Evolutionary conservation across 2,888 invertebrate species (phyloP).

Genomic region (Xanthia togata): DNA sequence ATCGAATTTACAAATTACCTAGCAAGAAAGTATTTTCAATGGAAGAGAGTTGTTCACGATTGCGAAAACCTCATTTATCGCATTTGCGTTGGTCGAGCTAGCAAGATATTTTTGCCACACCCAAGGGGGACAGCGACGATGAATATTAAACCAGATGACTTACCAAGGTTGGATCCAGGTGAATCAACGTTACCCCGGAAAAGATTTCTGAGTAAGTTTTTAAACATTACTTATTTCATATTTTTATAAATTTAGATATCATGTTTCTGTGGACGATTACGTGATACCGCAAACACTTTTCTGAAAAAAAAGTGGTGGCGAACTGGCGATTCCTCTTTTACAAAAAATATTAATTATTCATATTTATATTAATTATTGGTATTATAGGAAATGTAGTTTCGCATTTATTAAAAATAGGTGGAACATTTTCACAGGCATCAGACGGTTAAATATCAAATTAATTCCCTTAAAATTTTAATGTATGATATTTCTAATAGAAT

Average conservation of each 20-base stretch:
- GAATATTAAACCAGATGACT: neutral
- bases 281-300: neutral
- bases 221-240: neutral
- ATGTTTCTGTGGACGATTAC: neutral
- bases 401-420: neutral
- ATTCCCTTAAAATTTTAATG: neutral
- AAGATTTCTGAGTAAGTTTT: constrained; percentile 39
- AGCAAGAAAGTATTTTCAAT: neutral
- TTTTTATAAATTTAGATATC: neutral
- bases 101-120: neutral
- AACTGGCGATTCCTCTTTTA: neutral
- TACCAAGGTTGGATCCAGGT: constrained; percentile 28
- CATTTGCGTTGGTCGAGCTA: neutral
- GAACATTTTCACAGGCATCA: neutral
- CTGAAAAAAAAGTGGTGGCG: neutral
- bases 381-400: neutral
- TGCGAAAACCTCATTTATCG: neutral
- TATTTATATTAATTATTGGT: no score
- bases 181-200: constrained; percentile 40
- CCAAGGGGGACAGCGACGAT: constrained; percentile 2
- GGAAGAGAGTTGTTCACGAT: neutral
- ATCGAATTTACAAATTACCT: neutral
- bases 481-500: neutral
- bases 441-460: neutral
- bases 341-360: neutral